These are phyloP conservation scores for Limnephilus marmoratus DNA, from an alignment of 2,888 invertebrate species.

Conservation along the genomic window DNA sequence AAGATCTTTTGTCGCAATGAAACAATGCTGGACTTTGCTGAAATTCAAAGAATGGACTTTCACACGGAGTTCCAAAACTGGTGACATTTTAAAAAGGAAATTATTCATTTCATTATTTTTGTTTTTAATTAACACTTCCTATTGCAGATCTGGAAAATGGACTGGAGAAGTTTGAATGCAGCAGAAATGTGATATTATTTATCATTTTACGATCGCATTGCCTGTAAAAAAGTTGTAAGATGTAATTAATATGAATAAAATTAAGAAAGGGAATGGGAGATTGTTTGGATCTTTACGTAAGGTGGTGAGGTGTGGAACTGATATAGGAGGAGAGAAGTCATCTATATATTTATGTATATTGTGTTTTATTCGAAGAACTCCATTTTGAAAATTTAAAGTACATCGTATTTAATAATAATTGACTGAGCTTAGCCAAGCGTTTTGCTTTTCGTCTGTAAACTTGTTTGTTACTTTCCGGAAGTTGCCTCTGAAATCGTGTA, in stretches of 20 bases:
- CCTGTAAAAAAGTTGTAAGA: not conserved
- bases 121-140: not conserved
- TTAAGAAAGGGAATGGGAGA: not conserved
- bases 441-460: no score
- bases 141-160: not conserved
- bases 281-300: not conserved
- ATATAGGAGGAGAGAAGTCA: no score
- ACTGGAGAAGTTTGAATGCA: not conserved
- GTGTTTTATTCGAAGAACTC: no score
- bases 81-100: not conserved
- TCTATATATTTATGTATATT: no score
- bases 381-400: no score
- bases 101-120: not conserved
- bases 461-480: no score
- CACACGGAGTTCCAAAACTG: not conserved
- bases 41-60: constrained; percentile 2
- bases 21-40: constrained; percentile 15
- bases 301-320: no score
- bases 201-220: not conserved
- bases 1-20: constrained; percentile 8
- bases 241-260: not conserved
- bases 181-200: not conserved
- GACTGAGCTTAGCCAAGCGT: no score
- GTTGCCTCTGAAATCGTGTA: no score
- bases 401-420: no score